Evolutionary conservation across 2,113 vertebrate species (phyloP).

Genomic region (Spilogale gracilis): DNA sequence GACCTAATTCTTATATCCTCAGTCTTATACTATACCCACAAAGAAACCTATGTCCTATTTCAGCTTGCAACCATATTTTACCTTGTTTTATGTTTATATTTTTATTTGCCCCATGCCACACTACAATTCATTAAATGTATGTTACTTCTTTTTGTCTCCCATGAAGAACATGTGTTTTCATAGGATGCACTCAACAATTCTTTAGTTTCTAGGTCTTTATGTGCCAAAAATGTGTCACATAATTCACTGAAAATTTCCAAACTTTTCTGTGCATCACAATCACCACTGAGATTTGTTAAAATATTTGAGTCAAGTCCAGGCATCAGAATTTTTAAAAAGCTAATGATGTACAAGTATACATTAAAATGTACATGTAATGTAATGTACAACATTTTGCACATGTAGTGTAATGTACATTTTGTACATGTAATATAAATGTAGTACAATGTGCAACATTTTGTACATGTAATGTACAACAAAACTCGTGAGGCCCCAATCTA

Average conservation of each 20-base stretch:
- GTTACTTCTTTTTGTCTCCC: neutral
- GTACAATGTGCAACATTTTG: no score
- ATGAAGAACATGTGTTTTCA: neutral
- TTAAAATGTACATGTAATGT: neutral
- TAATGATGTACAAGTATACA: neutral
- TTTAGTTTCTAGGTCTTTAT: constrained; percentile 21
- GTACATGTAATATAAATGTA: no score
- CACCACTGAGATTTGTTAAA: constrained; percentile 3
- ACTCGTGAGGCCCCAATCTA: neutral
- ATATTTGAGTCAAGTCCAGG: neutral
- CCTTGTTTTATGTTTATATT: neutral
- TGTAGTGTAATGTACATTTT: no score
- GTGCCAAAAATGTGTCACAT: neutral
- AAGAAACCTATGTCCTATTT: neutral
- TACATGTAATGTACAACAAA: neutral
- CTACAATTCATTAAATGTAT: neutral
- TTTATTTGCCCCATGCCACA: neutral
- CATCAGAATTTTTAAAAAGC: neutral
- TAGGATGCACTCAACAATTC: neutral
- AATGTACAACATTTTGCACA: neutral
- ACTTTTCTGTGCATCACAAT: neutral
- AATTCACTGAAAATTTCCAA: neutral
- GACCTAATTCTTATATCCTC: neutral
- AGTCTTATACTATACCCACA: neutral
- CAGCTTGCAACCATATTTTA: neutral